A percentile compares a stretch with the other conserved stretches of the same genome.
These are phyloP conservation scores for Mobula hypostoma DNA, from an alignment of 2,113 vertebrate species.

Conservation along the genomic window DNA sequence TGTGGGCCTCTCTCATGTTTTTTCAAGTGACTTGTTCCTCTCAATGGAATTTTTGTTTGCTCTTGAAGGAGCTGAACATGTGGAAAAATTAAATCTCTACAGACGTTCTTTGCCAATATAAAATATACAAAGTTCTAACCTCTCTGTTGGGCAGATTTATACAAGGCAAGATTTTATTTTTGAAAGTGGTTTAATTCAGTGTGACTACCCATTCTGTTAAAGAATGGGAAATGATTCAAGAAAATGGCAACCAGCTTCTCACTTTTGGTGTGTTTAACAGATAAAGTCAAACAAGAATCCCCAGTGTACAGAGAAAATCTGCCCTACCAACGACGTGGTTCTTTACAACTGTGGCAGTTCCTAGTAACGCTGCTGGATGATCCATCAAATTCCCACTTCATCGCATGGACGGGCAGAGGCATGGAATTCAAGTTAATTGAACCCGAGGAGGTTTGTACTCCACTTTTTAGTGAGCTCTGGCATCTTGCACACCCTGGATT, in stretches of 20 bases:
- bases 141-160: background rate
- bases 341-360: conserved; percentile 97
- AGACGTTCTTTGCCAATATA: background rate
- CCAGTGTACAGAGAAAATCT: conserved; percentile 79
- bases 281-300: conserved; percentile 88
- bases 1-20: background rate
- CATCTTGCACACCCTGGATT: background rate
- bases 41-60: conserved; percentile 6
- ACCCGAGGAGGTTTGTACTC: conserved; percentile 73
- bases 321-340: conserved; percentile 87
- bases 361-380: conserved; percentile 87
- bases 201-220: background rate
- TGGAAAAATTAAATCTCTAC: background rate
- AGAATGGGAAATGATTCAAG: background rate
- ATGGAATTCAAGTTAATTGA: conserved; percentile 98
- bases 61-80: background rate
- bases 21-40: background rate
- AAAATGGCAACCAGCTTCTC: background rate
- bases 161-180: background rate
- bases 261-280: conserved; percentile 48
- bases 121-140: background rate
- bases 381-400: conserved; percentile 88
- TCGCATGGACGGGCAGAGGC: conserved; percentile 91
- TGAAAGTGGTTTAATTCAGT: background rate
- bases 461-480: background rate